These are phyloP conservation scores for Labia minor DNA, from an alignment of 2,888 invertebrate genomes.

Conservation along the genomic window DNA sequence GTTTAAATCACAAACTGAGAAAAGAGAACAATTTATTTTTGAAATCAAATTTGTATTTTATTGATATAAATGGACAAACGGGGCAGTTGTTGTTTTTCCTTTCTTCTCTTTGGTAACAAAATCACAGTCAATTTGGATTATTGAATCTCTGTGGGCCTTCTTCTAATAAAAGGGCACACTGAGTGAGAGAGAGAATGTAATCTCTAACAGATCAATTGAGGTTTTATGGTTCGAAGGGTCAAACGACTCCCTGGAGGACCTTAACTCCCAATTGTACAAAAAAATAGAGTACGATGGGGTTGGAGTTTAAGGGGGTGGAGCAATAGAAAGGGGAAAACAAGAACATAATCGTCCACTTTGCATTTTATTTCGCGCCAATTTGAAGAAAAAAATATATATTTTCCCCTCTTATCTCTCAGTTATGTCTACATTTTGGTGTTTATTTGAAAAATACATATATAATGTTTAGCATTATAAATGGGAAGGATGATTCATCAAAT, in stretches of 20 bases:
- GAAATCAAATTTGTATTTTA: constrained; percentile 1
- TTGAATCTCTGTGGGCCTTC: background rate
- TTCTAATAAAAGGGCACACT: background rate
- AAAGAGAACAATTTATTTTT: background rate
- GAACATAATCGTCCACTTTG: background rate
- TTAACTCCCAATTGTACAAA: background rate
- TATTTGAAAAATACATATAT: too few species aligned
- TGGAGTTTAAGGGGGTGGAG: background rate
- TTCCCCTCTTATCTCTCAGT: too few species aligned
- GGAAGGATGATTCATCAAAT: too few species aligned
- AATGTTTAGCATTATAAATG: too few species aligned
- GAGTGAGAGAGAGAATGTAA: background rate
- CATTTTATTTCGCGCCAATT: background rate
- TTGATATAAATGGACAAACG: constrained; percentile 1
- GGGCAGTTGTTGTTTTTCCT: too few species aligned
- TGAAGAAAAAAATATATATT: too few species aligned
- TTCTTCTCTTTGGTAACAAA: background rate
- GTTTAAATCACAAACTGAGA: too few species aligned
- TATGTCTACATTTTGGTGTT: too few species aligned
- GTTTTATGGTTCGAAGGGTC: constrained; percentile 7
- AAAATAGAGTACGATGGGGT: background rate
- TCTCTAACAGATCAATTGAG: constrained; percentile 13
- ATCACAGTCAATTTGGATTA: constrained; percentile 1
- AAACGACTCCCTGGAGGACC: constrained; percentile 6
- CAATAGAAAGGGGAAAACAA: background rate